Conservation (phyloP, 2,797 vertebrate genomes). For the Dromococcyx pavoninus region DNA sequence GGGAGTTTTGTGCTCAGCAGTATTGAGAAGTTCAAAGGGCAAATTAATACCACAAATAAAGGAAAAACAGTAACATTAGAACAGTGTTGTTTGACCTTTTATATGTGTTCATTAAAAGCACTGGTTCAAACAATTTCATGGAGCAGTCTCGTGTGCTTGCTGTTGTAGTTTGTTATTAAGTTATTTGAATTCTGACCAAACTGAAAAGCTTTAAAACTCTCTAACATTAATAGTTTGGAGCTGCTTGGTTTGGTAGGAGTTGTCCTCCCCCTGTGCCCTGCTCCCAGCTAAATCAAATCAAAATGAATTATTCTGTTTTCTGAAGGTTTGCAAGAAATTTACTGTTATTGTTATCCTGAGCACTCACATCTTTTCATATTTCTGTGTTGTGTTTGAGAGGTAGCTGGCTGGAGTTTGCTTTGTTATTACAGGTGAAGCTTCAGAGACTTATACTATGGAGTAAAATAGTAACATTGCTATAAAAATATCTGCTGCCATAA, state of each 20-base stretch:
- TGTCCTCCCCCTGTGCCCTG: neutral
- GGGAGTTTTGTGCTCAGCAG: neutral
- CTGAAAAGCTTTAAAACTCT: conserved; percentile 15
- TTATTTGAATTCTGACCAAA: conserved; percentile 26
- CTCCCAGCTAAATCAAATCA: neutral
- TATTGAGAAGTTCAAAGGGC: neutral
- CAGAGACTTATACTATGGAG: neutral
- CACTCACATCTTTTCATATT: neutral
- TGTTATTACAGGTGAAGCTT: neutral
- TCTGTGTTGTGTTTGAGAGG: neutral
- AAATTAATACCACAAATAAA: neutral
- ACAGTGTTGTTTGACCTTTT: conserved; percentile 2
- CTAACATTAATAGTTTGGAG: neutral
- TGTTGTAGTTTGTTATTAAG: neutral
- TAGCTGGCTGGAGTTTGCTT: neutral
- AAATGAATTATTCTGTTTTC: neutral
- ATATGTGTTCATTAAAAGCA: neutral
- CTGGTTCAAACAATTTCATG: neutral
- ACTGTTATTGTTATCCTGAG: neutral
- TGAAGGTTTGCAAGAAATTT: neutral
- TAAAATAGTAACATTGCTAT: neutral
- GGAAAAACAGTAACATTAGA: neutral
- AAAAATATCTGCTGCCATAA: neutral
- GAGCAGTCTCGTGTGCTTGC: neutral
- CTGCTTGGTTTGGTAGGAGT: neutral